Conservation (phyloP, 2,797 vertebrate species). For the Neosilurus hyrtlii region DNA sequence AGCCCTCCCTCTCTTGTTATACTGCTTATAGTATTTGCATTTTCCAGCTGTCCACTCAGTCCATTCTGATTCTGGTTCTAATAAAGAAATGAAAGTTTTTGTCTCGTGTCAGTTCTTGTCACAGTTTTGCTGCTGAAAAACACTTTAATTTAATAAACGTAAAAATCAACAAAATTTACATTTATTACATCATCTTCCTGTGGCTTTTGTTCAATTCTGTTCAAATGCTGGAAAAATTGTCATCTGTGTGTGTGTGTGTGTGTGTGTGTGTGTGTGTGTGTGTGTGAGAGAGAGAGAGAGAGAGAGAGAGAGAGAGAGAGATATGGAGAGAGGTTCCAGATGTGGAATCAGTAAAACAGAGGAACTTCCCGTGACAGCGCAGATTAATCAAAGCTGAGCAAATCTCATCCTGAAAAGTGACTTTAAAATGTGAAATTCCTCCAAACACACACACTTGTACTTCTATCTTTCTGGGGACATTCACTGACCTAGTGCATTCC, state of each 20-base stretch:
- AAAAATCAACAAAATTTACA: conserved; percentile 17
- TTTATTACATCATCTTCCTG: conserved; percentile 12
- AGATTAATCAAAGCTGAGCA: conserved; percentile 74
- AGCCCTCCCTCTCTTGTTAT: too few relatives aligned
- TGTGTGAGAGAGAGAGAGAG: conserved; percentile 50
- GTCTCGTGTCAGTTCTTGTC: background rate
- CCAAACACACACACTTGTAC: background rate
- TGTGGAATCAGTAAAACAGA: conserved; percentile 77
- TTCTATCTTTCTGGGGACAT: too few relatives aligned
- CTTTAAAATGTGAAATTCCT: conserved; percentile 13
- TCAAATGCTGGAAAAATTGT: background rate
- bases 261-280: conserved; percentile 17
- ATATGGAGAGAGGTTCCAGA: conserved; percentile 72
- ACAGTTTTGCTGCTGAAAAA: background rate
- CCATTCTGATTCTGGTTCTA: background rate
- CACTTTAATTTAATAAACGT: conserved; percentile 3
- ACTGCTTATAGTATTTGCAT: too few relatives aligned
- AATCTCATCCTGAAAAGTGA: conserved; percentile 61
- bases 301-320: conserved; percentile 53
- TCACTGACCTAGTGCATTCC: too few relatives aligned
- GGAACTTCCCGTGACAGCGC: conserved; percentile 70
- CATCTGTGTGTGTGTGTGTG: background rate
- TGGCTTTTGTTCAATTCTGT: conserved; percentile 7
- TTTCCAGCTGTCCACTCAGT: background rate
- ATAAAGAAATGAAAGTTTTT: background rate